These are phyloP conservation scores for Rhysida immarginata DNA, from an alignment of 1,140 invertebrate genomes.

Conservation along the genomic window DNA sequence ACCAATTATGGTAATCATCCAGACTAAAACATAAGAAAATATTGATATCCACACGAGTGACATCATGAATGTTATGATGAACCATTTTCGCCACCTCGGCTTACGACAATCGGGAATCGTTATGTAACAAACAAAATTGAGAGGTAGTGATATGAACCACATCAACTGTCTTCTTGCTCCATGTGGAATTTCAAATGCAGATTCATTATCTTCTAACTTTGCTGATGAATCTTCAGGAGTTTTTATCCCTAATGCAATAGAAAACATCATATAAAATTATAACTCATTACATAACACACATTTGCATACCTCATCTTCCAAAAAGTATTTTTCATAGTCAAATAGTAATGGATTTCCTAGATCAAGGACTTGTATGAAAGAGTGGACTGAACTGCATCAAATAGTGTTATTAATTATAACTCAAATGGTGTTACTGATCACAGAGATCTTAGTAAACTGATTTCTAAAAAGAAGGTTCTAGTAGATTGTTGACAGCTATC, in stretches of 20 bases:
- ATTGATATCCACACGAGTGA: constrained; percentile 77
- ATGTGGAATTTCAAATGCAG: constrained; percentile 2
- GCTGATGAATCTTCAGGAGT: background rate
- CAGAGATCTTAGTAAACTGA: too few species aligned
- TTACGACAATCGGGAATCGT: constrained; percentile 63
- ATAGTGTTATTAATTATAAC: too few species aligned
- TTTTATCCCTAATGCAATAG: background rate
- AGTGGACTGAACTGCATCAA: too few species aligned
- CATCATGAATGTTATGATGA: constrained; percentile 67
- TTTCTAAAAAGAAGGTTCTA: too few species aligned
- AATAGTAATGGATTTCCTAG: too few species aligned
- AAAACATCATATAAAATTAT: too few species aligned
- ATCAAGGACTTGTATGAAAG: too few species aligned
- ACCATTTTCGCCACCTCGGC: constrained; percentile 56
- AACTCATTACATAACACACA: too few species aligned
- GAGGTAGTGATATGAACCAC: constrained; percentile 64
- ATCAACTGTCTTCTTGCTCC: constrained; percentile 12
- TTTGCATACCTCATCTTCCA: too few species aligned
- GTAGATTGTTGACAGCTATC: too few species aligned
- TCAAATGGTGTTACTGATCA: too few species aligned
- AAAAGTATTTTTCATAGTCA: too few species aligned
- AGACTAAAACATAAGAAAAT: constrained; percentile 74
- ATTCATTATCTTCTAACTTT: constrained; percentile 10
- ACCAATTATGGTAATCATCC: constrained; percentile 87
- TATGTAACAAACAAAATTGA: constrained; percentile 47